Percentiles rank a stretch among this genome's conserved stretches.
Conservation (phyloP, 2,113 vertebrate species). For the Eulacestoma nigropectus region DNA sequence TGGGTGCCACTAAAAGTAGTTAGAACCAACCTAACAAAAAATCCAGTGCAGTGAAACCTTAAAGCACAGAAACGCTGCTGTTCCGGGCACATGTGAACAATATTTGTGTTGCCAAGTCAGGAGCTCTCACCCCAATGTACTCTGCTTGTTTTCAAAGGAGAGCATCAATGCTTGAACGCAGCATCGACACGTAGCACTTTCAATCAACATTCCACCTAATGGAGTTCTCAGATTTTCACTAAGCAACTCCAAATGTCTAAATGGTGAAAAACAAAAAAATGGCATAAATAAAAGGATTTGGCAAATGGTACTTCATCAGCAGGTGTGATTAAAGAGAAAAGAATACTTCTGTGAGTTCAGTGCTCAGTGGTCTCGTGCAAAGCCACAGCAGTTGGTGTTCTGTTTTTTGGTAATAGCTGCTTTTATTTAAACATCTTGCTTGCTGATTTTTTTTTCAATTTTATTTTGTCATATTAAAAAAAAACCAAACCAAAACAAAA, state of each 20-base stretch:
- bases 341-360: neutral
- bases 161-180: neutral
- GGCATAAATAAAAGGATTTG: neutral
- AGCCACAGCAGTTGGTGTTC: neutral
- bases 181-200: neutral
- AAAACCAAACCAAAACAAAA: no score
- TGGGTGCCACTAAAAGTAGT: neutral
- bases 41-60: neutral
- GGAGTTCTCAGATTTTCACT: neutral
- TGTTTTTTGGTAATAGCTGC: neutral
- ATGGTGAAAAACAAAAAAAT: neutral
- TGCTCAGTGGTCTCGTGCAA: neutral
- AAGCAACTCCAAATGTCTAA: neutral
- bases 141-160: neutral
- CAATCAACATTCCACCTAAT: neutral
- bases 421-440: neutral
- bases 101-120: neutral
- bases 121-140: neutral
- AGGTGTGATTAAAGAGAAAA: neutral
- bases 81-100: neutral
- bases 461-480: neutral
- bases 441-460: neutral
- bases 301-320: neutral
- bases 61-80: accelerated
- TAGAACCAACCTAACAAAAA: neutral